Base-by-base conservation (phyloP, 1,140 invertebrate genomes). In the Lucilia sericata region DNA sequence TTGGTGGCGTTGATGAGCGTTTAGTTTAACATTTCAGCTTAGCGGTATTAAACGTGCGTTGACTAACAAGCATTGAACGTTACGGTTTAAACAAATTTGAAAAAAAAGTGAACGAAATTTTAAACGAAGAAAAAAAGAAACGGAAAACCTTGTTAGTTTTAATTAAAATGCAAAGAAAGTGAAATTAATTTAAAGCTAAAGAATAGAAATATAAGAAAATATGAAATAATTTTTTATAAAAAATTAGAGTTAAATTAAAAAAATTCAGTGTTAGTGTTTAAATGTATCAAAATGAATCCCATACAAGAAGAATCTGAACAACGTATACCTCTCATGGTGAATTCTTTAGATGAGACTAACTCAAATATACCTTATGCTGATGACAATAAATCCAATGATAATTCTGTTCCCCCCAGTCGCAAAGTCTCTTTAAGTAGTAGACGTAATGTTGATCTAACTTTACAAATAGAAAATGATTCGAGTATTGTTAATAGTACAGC, bases 371-470 rank as follows among this genome's bases (percentile, higher is more conserved):
- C 81, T 10, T 82, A 65, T 82, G 81, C 81, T 2, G 81, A 82
- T 12, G 81, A 82, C 17, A 70, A 82, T 36, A 30, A 30, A 30
- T 34, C 51, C 13, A 1, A 21, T 7, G 74, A 34, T 5, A 25
- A 75, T 14, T 75, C 10, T 51, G 9, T 49, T 2, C 19, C 76
- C 25, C 65, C 65, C 5, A 47, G 34, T 42, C 81, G 81, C 5
- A 82, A 82, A 70, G 21, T 19, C 10, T 82, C 81, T 65, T 47
- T 82, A n/a, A 82, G 55, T 42, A 42, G 21, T 13, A 19, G 81
- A 51, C 42, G 80, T 5, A 82, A 84, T 76, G 30, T 84, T 51
- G 42, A 82, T 14, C 4, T 84, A 10, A 34, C 84, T 1, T 82
- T 84, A n/a, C 3, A 55, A 5, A 76, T 84, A 76, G 19, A 82